Evolutionary conservation across 2,797 vertebrate species (phyloP).

Genomic region (Crenuchus spilurus): DNA sequence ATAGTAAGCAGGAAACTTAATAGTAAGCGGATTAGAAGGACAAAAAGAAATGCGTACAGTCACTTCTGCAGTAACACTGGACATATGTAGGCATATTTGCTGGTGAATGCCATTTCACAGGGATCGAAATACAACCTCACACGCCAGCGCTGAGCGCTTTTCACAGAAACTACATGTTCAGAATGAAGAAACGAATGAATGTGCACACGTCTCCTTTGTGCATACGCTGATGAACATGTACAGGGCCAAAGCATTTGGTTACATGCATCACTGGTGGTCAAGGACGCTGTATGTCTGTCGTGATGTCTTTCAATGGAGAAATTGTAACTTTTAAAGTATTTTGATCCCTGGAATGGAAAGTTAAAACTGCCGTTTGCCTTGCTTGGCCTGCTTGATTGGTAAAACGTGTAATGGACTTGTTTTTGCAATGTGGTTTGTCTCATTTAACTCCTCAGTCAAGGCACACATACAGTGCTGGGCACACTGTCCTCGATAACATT

Average conservation of each 20-base stretch:
- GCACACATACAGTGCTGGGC: conserved; percentile 79
- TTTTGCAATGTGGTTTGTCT: conserved; percentile 52
- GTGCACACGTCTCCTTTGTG: too few relatives aligned
- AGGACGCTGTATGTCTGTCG: too few relatives aligned
- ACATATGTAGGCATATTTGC: conserved; percentile 80
- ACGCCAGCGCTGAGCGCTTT: background rate
- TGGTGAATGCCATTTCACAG: conserved; percentile 80
- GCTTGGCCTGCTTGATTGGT: conserved; percentile 17
- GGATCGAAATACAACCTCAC: conserved; percentile 70
- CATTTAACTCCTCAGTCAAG: conserved; percentile 65
- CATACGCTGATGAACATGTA: background rate
- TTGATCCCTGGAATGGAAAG: conserved; percentile 59
- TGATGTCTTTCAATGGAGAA: conserved; percentile 25
- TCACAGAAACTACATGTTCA: background rate
- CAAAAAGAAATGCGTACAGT: conserved; percentile 63
- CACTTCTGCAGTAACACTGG: conserved; percentile 63
- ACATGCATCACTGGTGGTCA: too few relatives aligned
- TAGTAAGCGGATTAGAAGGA: conserved; percentile 10
- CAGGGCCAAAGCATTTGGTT: background rate
- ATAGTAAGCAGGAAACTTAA: too few relatives aligned
- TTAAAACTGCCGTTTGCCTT: conserved; percentile 46
- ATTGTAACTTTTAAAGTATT: conserved; percentile 52
- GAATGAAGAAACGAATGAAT: background rate
- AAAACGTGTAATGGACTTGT: conserved; percentile 28
- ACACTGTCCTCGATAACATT: conserved; percentile 74